phyloP scores from a whole-genome alignment of 2,888 invertebrate genomes.

The Dasysyrphus albostriatus region DNA sequence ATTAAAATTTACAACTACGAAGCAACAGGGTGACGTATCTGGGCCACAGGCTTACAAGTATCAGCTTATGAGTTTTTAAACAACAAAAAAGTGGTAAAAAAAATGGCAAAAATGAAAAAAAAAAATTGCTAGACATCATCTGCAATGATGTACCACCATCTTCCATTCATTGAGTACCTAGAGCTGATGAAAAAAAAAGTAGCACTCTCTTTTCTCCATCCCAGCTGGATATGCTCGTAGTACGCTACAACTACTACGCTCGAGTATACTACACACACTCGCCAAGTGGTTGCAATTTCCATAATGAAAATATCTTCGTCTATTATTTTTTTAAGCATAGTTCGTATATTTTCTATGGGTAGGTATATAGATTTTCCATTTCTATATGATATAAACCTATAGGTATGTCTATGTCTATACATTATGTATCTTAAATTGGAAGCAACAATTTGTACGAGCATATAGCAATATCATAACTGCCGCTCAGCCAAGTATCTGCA shows the following conservation, averaged over 20 bases:
- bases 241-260: conserved; percentile 70
- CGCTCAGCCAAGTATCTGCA: conserved; percentile 63
- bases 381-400: not conserved
- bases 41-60: conserved; percentile 72
- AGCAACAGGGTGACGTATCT: conserved; percentile 74
- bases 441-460: conserved; percentile 72
- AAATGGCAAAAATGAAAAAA: conserved; percentile 11
- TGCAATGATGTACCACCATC: conserved; percentile 66
- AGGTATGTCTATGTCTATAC: not conserved
- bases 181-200: conserved; percentile 23
- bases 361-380: not conserved
- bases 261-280: conserved; percentile 69
- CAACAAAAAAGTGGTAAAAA: not conserved
- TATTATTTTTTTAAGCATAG: conserved; percentile 27
- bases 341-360: conserved; percentile 3
- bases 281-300: conserved; percentile 75
- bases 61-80: conserved; percentile 70
- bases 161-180: conserved; percentile 70
- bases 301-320: conserved; percentile 69
- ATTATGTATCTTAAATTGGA: conserved; percentile 50
- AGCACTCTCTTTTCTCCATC: conserved; percentile 28
- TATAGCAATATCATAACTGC: conserved; percentile 72
- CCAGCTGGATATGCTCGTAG: conserved; percentile 53
- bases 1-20: conserved; percentile 74
- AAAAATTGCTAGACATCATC: conserved; percentile 59